These are phyloP conservation scores for Paramormyrops kingsleyae DNA, from an alignment of 2,113 vertebrate genomes.

Conservation along the genomic window DNA sequence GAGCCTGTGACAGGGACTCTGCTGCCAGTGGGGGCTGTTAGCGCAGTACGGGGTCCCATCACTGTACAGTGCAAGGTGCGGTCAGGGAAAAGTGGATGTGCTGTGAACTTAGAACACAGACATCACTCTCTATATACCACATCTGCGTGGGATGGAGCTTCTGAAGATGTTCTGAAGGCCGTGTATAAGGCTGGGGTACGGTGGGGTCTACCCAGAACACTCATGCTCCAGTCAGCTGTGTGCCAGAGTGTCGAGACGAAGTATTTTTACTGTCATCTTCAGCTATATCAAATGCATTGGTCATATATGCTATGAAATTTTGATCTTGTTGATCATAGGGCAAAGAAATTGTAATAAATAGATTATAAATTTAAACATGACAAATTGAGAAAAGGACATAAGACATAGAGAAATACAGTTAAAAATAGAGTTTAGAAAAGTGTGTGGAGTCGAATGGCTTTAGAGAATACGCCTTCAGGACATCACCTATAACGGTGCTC, in stretches of 20 bases:
- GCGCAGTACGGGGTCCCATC: constrained; percentile 25
- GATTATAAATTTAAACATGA: not conserved
- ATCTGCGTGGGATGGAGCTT: not conserved
- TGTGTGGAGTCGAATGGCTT: not conserved
- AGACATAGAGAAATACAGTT: not conserved
- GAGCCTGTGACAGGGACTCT: not conserved
- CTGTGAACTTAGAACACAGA: constrained; percentile 36
- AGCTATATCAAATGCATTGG: not conserved
- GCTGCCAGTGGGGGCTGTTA: not conserved
- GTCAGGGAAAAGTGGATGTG: not conserved
- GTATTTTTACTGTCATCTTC: not conserved
- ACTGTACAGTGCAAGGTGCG: constrained; percentile 2
- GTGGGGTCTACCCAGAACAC: not conserved
- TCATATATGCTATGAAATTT: not conserved
- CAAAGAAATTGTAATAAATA: not conserved
- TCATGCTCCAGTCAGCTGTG: not conserved
- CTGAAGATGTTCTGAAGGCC: not conserved
- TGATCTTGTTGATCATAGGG: not conserved
- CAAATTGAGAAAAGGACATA: not conserved
- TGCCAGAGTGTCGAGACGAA: not conserved
- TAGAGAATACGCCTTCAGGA: not conserved
- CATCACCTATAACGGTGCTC: not conserved
- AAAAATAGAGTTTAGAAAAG: not conserved
- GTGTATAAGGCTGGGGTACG: not conserved
- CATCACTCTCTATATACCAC: constrained; percentile 58